Conservation (phyloP, 2,797 vertebrate species). For the Sardinella longiceps region DNA sequence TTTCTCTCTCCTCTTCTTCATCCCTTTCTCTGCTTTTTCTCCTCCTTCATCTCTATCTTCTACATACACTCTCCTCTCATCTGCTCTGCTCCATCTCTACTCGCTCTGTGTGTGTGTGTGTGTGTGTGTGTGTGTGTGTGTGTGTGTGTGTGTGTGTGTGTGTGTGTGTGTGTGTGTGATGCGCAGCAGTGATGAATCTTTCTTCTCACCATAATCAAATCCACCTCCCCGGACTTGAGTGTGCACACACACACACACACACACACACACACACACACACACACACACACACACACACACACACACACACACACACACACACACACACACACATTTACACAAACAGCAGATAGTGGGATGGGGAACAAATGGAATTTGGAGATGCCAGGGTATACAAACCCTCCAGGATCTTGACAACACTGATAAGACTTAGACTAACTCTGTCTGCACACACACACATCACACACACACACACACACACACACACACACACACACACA, state of each 20-base stretch:
- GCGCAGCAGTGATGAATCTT: no score
- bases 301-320: neutral
- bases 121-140: neutral
- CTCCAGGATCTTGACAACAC: no score
- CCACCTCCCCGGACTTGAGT: no score
- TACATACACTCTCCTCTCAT: no score
- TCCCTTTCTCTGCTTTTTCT: no score
- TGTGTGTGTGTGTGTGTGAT: neutral
- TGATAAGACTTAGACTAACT: no score
- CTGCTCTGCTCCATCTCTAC: no score
- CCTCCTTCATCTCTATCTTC: no score
- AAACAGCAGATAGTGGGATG: no score
- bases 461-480: neutral
- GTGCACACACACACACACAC: neutral
- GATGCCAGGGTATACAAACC: no score
- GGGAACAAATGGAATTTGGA: no score
- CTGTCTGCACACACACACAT: neutral
- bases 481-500: neutral
- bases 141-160: neutral
- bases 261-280: neutral
- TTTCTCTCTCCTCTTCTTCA: no score
- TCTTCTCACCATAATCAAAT: neutral
- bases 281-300: constrained; percentile 5
- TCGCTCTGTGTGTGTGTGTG: neutral
- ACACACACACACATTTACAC: constrained; percentile 3